A percentile compares a stretch with the other conserved stretches of the same genome.
These are phyloP conservation scores for Sebastes oblongus DNA, from an alignment of 2,797 vertebrate species.

Conservation along the genomic window DNA sequence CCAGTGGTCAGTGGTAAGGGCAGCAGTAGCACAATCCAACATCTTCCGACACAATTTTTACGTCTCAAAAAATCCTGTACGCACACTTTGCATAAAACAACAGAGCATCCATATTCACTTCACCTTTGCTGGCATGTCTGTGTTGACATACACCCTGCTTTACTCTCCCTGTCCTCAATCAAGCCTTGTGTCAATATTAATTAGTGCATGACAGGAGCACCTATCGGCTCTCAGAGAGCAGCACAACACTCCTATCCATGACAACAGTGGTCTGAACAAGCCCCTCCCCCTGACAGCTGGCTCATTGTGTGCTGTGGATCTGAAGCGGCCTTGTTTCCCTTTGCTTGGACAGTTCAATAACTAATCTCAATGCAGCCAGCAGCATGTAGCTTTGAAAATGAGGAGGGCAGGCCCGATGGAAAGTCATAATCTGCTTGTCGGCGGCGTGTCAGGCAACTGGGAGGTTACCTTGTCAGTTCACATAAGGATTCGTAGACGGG, in stretches of 20 bases:
- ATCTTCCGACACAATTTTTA: neutral
- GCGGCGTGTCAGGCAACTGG: constrained; percentile 25
- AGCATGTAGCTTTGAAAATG: constrained; percentile 67
- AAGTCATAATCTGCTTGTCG: constrained; percentile 54
- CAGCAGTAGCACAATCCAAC: neutral
- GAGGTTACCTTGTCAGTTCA: constrained; percentile 33
- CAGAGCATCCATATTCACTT: constrained; percentile 10
- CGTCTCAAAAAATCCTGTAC: neutral
- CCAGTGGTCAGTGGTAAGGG: neutral
- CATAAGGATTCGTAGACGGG: constrained; percentile 22
- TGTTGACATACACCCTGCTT: constrained; percentile 9
- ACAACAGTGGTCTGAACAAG: constrained; percentile 60
- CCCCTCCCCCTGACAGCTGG: constrained; percentile 80
- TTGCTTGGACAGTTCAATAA: constrained; percentile 80
- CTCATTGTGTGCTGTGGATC: constrained; percentile 73
- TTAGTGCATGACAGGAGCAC: constrained; percentile 44
- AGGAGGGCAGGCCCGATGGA: constrained; percentile 56
- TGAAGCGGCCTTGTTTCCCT: constrained; percentile 75
- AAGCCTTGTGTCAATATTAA: constrained; percentile 67
- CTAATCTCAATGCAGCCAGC: constrained; percentile 79
- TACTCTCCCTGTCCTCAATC: constrained; percentile 43
- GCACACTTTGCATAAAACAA: constrained; percentile 4
- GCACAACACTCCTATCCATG: constrained; percentile 63
- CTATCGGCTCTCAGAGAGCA: constrained; percentile 57
- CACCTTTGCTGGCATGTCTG: constrained; percentile 20